A percentile compares a stretch with the other conserved stretches of the same genome.
Evolutionary conservation across 2,888 invertebrate genomes (phyloP).

Genomic region (Tipula vernalis): DNA sequence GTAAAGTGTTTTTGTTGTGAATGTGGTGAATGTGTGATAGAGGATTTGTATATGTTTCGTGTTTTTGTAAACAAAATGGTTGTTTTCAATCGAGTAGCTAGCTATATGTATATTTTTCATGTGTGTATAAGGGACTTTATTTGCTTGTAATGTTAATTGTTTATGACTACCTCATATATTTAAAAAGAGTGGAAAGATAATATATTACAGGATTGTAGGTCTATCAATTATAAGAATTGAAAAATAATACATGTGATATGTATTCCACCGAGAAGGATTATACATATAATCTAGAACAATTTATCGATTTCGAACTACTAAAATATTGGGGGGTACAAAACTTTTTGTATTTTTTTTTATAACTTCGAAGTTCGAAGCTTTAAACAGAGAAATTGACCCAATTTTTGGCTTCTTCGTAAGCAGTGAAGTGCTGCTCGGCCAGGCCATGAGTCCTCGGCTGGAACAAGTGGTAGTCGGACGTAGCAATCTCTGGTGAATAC

Average conservation of each 20-base stretch:
- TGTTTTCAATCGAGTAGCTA: not conserved
- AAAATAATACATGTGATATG: not conserved
- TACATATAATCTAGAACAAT: too few species aligned
- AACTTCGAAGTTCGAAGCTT: too few species aligned
- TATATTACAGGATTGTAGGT: not conserved
- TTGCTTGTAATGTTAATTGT: not conserved
- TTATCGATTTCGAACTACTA: too few species aligned
- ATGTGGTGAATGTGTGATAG: not conserved
- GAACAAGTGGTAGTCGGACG: too few species aligned
- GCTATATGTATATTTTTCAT: not conserved
- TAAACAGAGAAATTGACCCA: too few species aligned
- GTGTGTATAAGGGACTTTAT: not conserved
- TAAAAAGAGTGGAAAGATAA: not conserved
- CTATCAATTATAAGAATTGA: not conserved
- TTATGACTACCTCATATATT: not conserved
- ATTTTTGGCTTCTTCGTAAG: too few species aligned
- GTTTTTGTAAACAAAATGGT: not conserved
- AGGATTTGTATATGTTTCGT: not conserved
- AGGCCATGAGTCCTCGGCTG: too few species aligned
- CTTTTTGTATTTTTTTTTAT: too few species aligned
- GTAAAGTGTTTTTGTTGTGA: not conserved
- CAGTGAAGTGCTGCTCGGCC: too few species aligned
- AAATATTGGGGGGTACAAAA: too few species aligned
- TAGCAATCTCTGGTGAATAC: too few species aligned
- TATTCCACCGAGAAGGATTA: too few species aligned